A percentile compares a stretch with the other conserved stretches of the same genome.
Evolutionary conservation across 2,113 vertebrate genomes (phyloP).

Genomic region (Eurystomus gularis): DNA sequence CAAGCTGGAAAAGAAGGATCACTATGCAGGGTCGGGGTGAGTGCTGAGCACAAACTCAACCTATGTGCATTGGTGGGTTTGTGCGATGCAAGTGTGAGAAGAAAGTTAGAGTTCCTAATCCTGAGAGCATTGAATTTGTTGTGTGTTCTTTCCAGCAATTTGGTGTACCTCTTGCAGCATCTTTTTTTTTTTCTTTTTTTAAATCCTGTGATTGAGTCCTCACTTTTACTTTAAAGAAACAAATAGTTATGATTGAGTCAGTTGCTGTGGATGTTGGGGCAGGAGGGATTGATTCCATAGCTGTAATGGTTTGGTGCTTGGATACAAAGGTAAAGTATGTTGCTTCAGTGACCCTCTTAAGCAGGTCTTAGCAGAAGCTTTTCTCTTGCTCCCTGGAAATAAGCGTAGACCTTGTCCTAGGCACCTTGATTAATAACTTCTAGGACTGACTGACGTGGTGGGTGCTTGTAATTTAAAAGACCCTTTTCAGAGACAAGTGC

Average conservation of each 20-base stretch:
- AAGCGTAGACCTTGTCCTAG: background rate
- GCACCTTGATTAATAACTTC: background rate
- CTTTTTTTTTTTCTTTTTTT: no score
- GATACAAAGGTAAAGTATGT: background rate
- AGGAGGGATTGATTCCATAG: background rate
- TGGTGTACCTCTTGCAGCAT: background rate
- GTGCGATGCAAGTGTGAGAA: background rate
- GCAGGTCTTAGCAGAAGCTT: background rate
- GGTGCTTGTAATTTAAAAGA: background rate
- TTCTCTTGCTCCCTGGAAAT: background rate
- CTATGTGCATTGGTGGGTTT: rapidly evolving
- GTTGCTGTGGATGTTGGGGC: background rate
- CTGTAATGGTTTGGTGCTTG: background rate
- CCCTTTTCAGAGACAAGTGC: background rate
- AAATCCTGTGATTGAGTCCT: background rate
- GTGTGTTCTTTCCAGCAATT: background rate
- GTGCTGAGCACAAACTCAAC: background rate
- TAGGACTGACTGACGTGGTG: background rate
- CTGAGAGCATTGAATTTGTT: no score
- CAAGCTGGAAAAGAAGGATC: background rate
- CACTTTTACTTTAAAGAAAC: background rate
- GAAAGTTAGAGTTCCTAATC: background rate
- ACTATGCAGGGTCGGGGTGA: background rate
- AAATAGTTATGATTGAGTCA: background rate
- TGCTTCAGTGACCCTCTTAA: background rate